Percentiles rank a stretch among this genome's conserved stretches.
Conservation (phyloP, 2,113 vertebrate species). For the Paedocypris sp. region DNA sequence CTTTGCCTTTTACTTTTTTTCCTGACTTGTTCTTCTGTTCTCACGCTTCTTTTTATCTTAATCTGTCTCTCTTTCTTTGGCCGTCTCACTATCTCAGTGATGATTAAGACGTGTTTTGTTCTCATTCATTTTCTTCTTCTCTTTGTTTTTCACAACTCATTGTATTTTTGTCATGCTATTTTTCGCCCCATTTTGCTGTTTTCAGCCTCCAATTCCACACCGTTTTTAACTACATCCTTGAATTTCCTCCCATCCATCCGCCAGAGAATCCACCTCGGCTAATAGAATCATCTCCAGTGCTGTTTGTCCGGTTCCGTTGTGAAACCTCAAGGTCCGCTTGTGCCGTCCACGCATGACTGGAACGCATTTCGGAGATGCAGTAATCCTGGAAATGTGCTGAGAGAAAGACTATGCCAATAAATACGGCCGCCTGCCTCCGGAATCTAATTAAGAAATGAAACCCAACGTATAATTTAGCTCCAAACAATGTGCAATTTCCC, state of each 20-base stretch:
- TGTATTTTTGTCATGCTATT: no score
- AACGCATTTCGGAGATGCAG: slow-evolving; percentile 40
- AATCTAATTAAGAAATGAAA: slow-evolving; percentile 44
- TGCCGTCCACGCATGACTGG: slow-evolving; percentile 31
- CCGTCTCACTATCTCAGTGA: not conserved
- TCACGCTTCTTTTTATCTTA: slow-evolving; percentile 3
- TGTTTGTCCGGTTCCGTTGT: slow-evolving; percentile 32
- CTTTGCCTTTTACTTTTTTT: no score
- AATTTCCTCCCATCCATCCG: slow-evolving; percentile 40
- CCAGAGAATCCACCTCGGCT: slow-evolving; percentile 31
- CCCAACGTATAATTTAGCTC: slow-evolving; percentile 33
- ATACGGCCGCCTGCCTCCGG: slow-evolving; percentile 23
- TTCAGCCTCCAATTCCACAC: slow-evolving; percentile 3
- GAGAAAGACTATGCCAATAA: slow-evolving; percentile 31
- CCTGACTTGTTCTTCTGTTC: no score
- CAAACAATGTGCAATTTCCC: slow-evolving; percentile 21
- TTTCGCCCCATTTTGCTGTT: not conserved
- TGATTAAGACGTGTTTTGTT: no score
- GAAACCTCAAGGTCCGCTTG: slow-evolving; percentile 52
- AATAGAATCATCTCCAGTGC: slow-evolving; percentile 34
- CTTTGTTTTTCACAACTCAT: not conserved
- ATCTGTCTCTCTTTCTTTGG: not conserved
- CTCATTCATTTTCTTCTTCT: not conserved
- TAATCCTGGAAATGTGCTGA: slow-evolving; percentile 38
- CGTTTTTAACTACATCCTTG: slow-evolving; percentile 26